Percentiles rank a stretch among this genome's conserved stretches.
phyloP scores from a whole-genome alignment of 2,113 vertebrate species.

The Semnornis frantzii region DNA sequence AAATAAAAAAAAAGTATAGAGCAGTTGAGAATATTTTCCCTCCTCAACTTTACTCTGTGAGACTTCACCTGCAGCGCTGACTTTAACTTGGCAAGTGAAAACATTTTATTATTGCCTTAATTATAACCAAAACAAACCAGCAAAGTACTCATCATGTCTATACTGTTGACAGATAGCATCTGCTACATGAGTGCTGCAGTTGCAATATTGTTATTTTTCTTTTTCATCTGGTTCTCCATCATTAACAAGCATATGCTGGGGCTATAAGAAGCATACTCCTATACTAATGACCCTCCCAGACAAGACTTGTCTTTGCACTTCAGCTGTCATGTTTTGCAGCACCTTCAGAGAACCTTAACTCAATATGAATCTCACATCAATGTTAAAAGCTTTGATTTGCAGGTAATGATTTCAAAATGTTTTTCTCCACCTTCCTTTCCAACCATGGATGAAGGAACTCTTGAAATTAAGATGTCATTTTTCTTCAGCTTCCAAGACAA shows the following conservation, averaged over 20 bases:
- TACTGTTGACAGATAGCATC: neutral
- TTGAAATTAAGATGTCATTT: constrained; percentile 26
- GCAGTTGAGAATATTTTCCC: neutral
- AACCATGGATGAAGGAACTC: neutral
- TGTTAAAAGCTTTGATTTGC: neutral
- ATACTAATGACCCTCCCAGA: neutral
- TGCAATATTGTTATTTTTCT: neutral
- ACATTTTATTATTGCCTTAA: neutral
- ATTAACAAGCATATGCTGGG: neutral
- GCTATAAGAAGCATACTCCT: neutral
- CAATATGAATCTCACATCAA: neutral
- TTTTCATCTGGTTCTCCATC: neutral
- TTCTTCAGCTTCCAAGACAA: constrained; percentile 24
- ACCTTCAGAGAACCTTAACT: neutral
- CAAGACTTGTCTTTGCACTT: neutral
- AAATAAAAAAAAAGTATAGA: neutral
- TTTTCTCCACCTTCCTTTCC: neutral
- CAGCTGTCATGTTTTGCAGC: neutral
- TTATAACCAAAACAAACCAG: neutral
- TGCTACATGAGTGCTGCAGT: neutral
- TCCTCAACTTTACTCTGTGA: neutral
- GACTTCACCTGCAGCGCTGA: neutral
- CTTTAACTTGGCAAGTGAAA: neutral
- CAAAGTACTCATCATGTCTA: neutral
- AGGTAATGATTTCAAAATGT: neutral